phyloP scores from a whole-genome alignment of 2,888 invertebrate species.

The Zygaena filipendulae region DNA sequence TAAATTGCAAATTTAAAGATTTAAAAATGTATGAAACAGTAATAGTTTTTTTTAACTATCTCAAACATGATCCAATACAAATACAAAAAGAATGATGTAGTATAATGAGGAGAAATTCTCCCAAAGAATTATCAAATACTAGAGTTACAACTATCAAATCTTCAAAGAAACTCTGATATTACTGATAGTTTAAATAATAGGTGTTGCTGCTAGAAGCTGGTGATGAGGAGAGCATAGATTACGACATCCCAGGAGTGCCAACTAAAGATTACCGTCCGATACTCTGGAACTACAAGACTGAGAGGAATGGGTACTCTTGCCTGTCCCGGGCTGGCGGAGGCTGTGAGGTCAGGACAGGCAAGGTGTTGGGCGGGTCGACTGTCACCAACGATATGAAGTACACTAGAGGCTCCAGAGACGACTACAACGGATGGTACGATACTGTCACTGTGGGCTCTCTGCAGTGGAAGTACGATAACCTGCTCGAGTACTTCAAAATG shows the following conservation, averaged over 20 bases:
- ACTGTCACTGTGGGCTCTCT: slow-evolving; percentile 38
- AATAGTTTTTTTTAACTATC: no score
- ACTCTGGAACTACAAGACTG: slow-evolving; percentile 54
- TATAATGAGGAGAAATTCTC: no score
- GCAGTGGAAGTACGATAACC: slow-evolving; percentile 53
- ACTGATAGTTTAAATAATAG: slow-evolving; percentile 27
- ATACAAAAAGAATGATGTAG: no score
- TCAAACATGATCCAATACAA: background rate
- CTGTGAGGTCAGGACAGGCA: slow-evolving; percentile 53
- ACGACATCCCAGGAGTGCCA: slow-evolving; percentile 54
- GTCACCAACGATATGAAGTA: slow-evolving; percentile 61
- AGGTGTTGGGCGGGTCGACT: slow-evolving; percentile 56
- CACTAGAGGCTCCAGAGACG: slow-evolving; percentile 48
- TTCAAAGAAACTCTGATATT: no score
- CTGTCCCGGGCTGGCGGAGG: slow-evolving; percentile 50
- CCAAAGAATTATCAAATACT: no score
- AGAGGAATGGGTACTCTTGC: slow-evolving; percentile 52
- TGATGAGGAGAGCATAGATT: slow-evolving; percentile 54
- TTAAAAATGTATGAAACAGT: no score
- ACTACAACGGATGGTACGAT: slow-evolving; percentile 53
- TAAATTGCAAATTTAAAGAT: no score
- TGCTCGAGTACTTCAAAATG: slow-evolving; percentile 52
- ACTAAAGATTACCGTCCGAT: slow-evolving; percentile 47
- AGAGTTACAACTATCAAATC: no score
- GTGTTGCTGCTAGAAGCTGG: slow-evolving; percentile 52